Evolutionary conservation across 2,797 vertebrate genomes (phyloP).

Genomic region (Rhodeus uyekii): DNA sequence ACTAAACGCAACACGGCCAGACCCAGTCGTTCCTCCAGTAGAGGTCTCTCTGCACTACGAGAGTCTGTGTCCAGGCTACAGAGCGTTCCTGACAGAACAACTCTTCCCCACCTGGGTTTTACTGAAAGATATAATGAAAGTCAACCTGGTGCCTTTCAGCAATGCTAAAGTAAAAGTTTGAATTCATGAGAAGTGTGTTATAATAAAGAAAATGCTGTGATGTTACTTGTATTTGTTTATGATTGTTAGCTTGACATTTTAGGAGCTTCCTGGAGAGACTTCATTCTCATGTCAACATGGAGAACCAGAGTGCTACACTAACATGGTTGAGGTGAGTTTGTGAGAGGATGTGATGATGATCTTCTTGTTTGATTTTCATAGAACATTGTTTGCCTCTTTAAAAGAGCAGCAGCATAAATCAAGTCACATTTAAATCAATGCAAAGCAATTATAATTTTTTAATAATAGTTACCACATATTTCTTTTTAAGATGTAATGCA

Average conservation of each 20-base stretch:
- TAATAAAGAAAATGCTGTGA: not conserved
- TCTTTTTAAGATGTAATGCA: not conserved
- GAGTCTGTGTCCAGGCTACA: constrained; percentile 82
- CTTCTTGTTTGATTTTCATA: too few species aligned
- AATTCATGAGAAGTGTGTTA: not conserved
- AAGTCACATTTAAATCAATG: not conserved
- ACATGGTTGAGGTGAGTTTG: constrained; percentile 83
- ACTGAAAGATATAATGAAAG: constrained; percentile 76
- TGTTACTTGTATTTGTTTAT: not conserved
- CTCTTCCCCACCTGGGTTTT: constrained; percentile 87
- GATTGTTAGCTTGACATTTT: constrained; percentile 10
- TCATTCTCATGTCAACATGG: constrained; percentile 86
- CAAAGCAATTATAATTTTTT: not conserved
- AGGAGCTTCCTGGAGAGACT: constrained; percentile 71
- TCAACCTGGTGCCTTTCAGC: constrained; percentile 88
- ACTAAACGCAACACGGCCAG: constrained; percentile 50
- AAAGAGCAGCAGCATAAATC: not conserved
- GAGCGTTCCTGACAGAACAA: constrained; percentile 73
- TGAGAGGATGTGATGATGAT: too few species aligned
- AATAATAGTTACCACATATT: not conserved
- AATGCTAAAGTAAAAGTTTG: constrained; percentile 78
- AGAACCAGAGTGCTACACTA: constrained; percentile 79
- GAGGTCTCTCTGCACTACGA: constrained; percentile 85
- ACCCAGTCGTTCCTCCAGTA: constrained; percentile 64
- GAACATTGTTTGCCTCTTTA: too few species aligned